Percentiles rank a stretch among this genome's conserved stretches.
Evolutionary conservation across 1,140 invertebrate species (phyloP).

Genomic region (Epicauta chinensis): DNA sequence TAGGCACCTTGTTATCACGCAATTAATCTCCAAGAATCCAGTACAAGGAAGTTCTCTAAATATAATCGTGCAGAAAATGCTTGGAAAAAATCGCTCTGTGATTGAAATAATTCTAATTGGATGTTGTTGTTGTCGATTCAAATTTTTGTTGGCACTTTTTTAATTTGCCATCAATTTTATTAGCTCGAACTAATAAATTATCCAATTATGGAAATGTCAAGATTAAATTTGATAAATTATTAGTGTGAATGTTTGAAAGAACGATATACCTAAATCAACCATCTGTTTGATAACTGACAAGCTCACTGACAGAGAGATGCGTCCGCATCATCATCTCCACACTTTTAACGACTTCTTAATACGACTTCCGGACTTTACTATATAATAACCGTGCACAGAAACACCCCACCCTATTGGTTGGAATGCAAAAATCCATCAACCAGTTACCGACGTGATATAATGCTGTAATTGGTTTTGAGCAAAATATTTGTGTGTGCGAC

Average conservation of each 20-base stretch:
- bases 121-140: background rate
- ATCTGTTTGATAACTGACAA: constrained; percentile 7
- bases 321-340: background rate
- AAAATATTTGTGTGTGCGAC: no score
- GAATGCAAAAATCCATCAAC: no score
- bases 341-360: background rate
- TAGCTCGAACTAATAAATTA: constrained; percentile 3
- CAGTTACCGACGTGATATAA: no score
- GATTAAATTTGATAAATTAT: constrained; percentile 13
- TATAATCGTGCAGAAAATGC: constrained; percentile 6
- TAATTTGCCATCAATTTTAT: background rate
- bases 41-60: constrained; percentile 2
- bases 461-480: no score
- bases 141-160: background rate
- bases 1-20: no score
- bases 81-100: constrained; percentile 3
- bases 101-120: constrained; percentile 9
- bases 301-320: constrained; percentile 6
- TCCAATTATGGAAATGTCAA: constrained; percentile 1
- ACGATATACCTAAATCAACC: constrained; percentile 7
- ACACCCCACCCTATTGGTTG: no score
- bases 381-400: no score
- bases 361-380: constrained; percentile 1
- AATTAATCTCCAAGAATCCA: constrained; percentile 3
- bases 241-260: constrained; percentile 1